Conservation (phyloP, 2,888 invertebrate species). For the Tanytarsus gracilentus region DNA sequence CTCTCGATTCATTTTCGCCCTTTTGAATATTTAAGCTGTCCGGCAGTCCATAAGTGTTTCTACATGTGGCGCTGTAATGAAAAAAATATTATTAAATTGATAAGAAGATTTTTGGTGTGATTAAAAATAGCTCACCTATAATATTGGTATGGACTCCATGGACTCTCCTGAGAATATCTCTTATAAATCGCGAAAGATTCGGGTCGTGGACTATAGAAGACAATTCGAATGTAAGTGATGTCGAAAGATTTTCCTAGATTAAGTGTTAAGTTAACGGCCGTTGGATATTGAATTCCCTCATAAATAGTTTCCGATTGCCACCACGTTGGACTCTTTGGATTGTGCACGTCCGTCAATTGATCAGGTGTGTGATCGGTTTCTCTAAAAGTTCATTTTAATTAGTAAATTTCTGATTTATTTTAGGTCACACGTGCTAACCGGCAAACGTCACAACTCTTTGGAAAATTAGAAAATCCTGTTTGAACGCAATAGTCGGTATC, state of each 20-base stretch:
- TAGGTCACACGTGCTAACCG: constrained; percentile 41
- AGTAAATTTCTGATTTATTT: constrained; percentile 31
- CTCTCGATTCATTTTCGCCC: constrained; percentile 76
- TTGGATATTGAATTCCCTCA: constrained; percentile 84
- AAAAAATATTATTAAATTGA: too few relatives aligned
- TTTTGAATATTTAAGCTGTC: constrained; percentile 63
- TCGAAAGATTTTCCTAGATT: constrained; percentile 90
- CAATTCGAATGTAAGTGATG: constrained; percentile 88
- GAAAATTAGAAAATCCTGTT: constrained; percentile 62
- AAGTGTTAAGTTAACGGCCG: constrained; percentile 85
- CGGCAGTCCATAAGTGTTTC: constrained; percentile 78
- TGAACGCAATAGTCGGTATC: constrained; percentile 85
- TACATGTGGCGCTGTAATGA: constrained; percentile 87
- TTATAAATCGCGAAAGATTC: constrained; percentile 97
- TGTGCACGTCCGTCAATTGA: constrained; percentile 86
- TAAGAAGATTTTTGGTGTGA: constrained; percentile 1
- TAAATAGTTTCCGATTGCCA: constrained; percentile 98
- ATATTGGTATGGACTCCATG: constrained; percentile 84
- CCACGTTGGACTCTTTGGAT: constrained; percentile 84
- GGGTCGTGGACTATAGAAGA: constrained; percentile 92
- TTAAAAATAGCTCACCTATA: too few relatives aligned
- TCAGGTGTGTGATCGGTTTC: constrained; percentile 56
- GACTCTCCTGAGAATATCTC: constrained; percentile 62
- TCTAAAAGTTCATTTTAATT: neutral
- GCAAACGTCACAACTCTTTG: constrained; percentile 76